phyloP scores from a whole-genome alignment of 2,797 vertebrate genomes.

The Peromyscus aztecus region DNA sequence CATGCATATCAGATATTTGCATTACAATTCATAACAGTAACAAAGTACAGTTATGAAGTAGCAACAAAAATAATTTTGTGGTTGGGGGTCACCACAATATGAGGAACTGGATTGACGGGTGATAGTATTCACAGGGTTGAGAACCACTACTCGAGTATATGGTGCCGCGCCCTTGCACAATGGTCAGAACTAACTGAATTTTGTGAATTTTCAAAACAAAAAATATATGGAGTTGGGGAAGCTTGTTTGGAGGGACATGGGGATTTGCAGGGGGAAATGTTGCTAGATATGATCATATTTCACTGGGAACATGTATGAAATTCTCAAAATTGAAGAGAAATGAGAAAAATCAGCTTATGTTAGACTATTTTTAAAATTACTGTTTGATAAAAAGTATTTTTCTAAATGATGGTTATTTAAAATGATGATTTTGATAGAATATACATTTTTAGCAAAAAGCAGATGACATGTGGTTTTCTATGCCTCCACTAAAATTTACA shows the following conservation, averaged over 20 bases:
- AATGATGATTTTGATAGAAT: not conserved
- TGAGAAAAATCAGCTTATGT: not conserved
- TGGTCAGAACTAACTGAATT: not conserved
- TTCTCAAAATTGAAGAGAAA: not conserved
- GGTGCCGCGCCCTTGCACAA: not conserved
- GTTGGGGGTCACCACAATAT: not conserved
- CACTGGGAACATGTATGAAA: not conserved
- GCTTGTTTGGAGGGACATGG: not conserved
- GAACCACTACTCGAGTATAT: not conserved
- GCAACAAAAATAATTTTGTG: not conserved
- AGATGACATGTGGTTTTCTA: slow-evolving; percentile 4
- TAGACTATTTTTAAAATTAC: not conserved
- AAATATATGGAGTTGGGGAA: not conserved
- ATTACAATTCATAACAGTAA: not conserved
- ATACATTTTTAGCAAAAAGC: not conserved
- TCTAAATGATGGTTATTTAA: slow-evolving; percentile 34
- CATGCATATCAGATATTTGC: not conserved
- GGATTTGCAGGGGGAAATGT: not conserved
- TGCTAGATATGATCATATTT: not conserved
- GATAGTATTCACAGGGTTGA: not conserved
- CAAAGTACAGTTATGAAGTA: not conserved
- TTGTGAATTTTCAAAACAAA: not conserved
- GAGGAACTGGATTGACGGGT: not conserved
- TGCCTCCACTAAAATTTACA: not conserved
- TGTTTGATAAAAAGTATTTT: not conserved